Base-by-base conservation (phyloP, 2,888 invertebrate species). In the Orchesella flavescens region DNA sequence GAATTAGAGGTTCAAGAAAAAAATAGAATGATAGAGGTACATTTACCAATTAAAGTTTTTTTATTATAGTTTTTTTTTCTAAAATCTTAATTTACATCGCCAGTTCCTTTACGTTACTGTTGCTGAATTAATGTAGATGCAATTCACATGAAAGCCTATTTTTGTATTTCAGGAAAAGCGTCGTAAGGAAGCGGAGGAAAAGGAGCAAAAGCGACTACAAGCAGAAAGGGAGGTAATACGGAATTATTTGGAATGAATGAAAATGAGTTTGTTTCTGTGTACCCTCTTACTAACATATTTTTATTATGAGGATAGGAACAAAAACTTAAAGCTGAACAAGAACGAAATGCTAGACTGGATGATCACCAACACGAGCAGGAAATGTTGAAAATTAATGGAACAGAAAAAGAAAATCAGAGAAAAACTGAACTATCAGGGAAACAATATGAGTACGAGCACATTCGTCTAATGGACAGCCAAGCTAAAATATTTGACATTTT, bases 401-500 rank as follows among this genome's bases (percentile, higher is more conserved):
- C 53, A 1, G 72, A 79, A 23, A 43, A 79, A n/a, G n/a, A 12
- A 10, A 65, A 72, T 7, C 13, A 21, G 15, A 44, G 79, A 17
- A 65, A 63, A n/a, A 65, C 63, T 7, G 46, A 9, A n/a, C 23
- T 61, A 17, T 9, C 46, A 44, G 72, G 65, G 5, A 72, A 72
- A 12, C 5, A 15, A 19, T 12, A 1, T 19, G 55, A 71, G 49
- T 15, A 44, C 15, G 72, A 72, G 13, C 63, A 65, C 5, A 69
- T 44, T 4, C 53, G 63, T 2, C 1, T 72, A 5, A 17, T 21
- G 53, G 9, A 65, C 12, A 46, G 49, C 13, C 79, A 72, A 34
- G 71, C 53, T 0, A 57, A 72, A 68, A 21, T 72, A 17, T 79
- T 65, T 65, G 19, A 19, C 10, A 79, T 79, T 65, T 5, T 79